Evolutionary conservation across 1,140 invertebrate genomes (phyloP), one percentile per base, ranked within the genome.

Genomic region (Drosophila nasuta): DNA sequence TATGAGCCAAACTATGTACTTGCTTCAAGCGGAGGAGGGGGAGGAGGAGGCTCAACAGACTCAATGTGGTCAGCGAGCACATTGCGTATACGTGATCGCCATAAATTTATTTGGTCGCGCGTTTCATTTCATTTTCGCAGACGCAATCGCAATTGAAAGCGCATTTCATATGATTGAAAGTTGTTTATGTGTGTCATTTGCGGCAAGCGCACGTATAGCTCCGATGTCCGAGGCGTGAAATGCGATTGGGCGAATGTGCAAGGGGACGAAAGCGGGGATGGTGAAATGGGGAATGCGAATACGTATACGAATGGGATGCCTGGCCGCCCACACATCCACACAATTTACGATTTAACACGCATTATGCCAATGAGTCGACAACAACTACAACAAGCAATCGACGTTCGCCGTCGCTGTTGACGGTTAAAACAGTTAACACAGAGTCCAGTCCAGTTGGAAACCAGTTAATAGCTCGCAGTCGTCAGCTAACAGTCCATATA

Each of bases 91-190:
- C 83, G 83, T 87, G 83, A 88, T 83, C 51, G 38, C 59, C 83
- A 89, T 87, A 88, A 60, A 79, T 88, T 73, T 72, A 76, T 82
- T 43, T 49, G 17, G 38, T 41, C 66, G 66, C 65, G 57, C 67
- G n/a, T 71, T 59, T 54, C 83, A 70, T 77, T 86, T 82, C 66
- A 79, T 79, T 79, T 73, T 15, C 11, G 52, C 51, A 49, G 43
- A 67, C 63, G 76, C 71, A 59, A 64, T 77, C 67, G 73, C 86
- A 87, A 89, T 88, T 83, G 83, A 86, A 86, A 82, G 79, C 82
- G 76, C 80, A 87, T 87, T 87, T 79, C 83, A 88, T 67, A 75
- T 75, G 81, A 71, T 58, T 70, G 79, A 88, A 83, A 82, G 82
- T 80, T 82, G 72, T 69, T 65, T 73, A 64, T 70, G 76, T 78